phyloP scores from a whole-genome alignment of 2,888 invertebrate species.

The Eledone cirrhosa region DNA sequence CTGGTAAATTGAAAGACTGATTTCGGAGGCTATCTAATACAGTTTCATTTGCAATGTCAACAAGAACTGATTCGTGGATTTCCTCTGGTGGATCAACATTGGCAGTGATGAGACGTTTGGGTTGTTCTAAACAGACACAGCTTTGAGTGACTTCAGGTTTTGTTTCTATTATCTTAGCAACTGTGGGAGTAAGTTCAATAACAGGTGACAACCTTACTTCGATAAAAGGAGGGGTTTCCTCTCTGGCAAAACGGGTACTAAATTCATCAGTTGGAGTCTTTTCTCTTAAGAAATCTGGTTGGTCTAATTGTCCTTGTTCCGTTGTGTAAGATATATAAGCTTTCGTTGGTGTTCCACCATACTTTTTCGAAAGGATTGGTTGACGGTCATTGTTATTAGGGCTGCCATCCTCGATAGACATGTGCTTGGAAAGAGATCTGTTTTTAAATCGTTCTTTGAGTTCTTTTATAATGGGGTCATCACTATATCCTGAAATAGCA shows the following conservation, averaged over 20 bases:
- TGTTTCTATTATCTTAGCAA: not conserved
- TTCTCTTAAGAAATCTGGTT: not conserved
- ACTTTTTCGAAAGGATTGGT: not conserved
- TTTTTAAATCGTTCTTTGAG: conserved; percentile 10
- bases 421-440: conserved; percentile 1
- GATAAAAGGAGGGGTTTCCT: not conserved
- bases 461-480: not conserved
- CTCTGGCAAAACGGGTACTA: not conserved
- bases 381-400: not conserved
- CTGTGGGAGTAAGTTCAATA: not conserved
- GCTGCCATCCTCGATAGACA: not conserved
- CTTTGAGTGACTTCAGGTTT: not conserved
- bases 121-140: not conserved
- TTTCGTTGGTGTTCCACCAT: not conserved
- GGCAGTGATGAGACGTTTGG: not conserved
- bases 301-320: not conserved
- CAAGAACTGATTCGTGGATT: conserved; percentile 7
- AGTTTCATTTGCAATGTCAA: not conserved
- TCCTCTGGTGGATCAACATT: not conserved
- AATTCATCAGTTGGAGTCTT: not conserved
- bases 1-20: not conserved
- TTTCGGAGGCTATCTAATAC: not conserved
- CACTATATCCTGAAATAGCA: not conserved
- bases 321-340: conserved; percentile 11
- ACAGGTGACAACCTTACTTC: conserved; percentile 16